These are phyloP conservation scores for Rhingia campestris DNA, from an alignment of 2,888 invertebrate genomes.

Conservation along the genomic window DNA sequence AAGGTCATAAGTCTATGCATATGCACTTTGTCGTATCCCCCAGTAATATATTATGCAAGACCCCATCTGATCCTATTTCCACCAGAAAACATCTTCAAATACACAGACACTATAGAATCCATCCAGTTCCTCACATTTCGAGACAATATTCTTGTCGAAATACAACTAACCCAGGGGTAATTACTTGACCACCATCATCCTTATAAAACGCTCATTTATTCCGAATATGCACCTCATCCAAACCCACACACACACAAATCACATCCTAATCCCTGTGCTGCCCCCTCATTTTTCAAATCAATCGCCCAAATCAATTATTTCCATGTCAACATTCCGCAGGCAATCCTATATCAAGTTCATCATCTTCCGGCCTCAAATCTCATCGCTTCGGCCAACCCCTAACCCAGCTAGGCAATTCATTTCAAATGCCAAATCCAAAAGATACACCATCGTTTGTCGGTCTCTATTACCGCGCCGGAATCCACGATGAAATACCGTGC, in stretches of 20 bases:
- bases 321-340: constrained; percentile 61
- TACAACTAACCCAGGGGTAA: too few relatives aligned
- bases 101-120: too few relatives aligned
- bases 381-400: constrained; percentile 13
- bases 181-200: too few relatives aligned
- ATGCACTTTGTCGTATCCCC: too few relatives aligned
- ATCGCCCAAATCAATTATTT: constrained; percentile 63
- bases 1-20: too few relatives aligned
- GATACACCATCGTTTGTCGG: constrained; percentile 30
- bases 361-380: constrained; percentile 7
- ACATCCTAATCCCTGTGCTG: constrained; percentile 27
- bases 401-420: constrained; percentile 38
- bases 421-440: constrained; percentile 22
- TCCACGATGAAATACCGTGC: too few relatives aligned
- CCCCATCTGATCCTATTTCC: too few relatives aligned
- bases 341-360: constrained; percentile 29
- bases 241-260: constrained; percentile 35
- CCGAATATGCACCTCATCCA: background rate
- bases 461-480: constrained; percentile 9
- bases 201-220: background rate
- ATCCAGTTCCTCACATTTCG: too few relatives aligned
- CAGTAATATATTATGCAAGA: too few relatives aligned
- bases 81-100: too few relatives aligned
- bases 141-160: too few relatives aligned
- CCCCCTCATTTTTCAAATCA: constrained; percentile 56